phyloP scores from a whole-genome alignment of 2,797 vertebrate species.

The Carcharodon carcharias region DNA sequence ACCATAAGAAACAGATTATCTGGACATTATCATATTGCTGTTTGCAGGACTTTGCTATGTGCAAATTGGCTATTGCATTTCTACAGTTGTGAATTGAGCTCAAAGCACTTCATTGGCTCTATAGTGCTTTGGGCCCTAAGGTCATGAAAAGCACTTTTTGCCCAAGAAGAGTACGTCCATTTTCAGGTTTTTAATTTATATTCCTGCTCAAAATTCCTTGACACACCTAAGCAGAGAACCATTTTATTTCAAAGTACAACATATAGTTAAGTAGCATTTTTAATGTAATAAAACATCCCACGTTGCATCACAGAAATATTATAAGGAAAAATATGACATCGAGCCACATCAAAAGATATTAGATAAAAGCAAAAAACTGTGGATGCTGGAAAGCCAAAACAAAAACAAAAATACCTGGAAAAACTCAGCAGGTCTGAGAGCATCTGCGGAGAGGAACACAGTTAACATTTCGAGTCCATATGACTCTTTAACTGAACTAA shows the following conservation, averaged over 20 bases:
- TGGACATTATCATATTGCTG: not conserved
- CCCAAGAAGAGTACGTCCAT: not conserved
- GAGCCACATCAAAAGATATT: not conserved
- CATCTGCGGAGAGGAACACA: too few relatives aligned
- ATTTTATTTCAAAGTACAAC: not conserved
- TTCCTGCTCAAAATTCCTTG: not conserved
- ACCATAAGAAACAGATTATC: not conserved
- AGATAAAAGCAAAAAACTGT: not conserved
- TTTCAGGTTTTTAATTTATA: not conserved
- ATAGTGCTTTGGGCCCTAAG: not conserved
- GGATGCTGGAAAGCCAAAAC: too few relatives aligned
- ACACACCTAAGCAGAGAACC: not conserved
- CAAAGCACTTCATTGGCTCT: not conserved
- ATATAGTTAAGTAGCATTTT: too few relatives aligned
- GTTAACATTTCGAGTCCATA: too few relatives aligned
- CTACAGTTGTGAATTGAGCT: not conserved
- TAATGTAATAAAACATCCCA: too few relatives aligned
- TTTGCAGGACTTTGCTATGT: not conserved
- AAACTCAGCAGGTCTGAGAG: too few relatives aligned
- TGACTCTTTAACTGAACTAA: too few relatives aligned
- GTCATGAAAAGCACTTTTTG: not conserved
- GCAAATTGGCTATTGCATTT: not conserved
- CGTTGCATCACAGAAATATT: too few relatives aligned
- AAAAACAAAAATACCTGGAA: too few relatives aligned
- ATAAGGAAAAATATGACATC: too few relatives aligned